Conservation (phyloP, 2,888 invertebrate species). For the Ganaspis brasiliensis region DNA sequence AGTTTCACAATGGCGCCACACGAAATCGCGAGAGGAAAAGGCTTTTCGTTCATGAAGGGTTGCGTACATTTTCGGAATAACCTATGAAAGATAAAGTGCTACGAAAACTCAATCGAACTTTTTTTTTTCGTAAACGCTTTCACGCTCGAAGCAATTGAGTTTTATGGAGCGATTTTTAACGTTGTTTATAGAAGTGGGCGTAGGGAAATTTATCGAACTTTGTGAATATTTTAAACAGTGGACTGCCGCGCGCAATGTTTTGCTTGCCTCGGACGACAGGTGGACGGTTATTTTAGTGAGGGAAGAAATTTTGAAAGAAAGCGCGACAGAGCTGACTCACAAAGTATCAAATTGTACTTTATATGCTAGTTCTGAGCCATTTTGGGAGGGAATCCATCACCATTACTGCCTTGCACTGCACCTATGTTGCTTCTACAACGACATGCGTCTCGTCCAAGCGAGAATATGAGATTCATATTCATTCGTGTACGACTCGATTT, state of each 20-base stretch:
- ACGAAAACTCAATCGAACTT: slow-evolving; percentile 34
- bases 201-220: neutral
- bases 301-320: neutral
- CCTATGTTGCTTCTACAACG: slow-evolving; percentile 31
- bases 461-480: slow-evolving; percentile 43
- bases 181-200: neutral
- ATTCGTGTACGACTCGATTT: slow-evolving; percentile 35
- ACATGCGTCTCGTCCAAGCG: slow-evolving; percentile 37
- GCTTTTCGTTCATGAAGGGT: slow-evolving; percentile 18
- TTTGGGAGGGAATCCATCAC: slow-evolving; percentile 33
- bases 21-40: slow-evolving; percentile 22
- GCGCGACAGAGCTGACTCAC: neutral
- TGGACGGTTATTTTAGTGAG: neutral
- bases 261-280: too few relatives aligned
- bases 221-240: too few relatives aligned
- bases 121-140: slow-evolving; percentile 27
- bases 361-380: slow-evolving; percentile 27
- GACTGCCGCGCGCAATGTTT: too few relatives aligned
- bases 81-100: slow-evolving; percentile 39
- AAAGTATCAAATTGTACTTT: slow-evolving; percentile 22
- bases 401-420: slow-evolving; percentile 17
- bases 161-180: slow-evolving; percentile 7
- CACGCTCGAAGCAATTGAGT: neutral
- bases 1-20: neutral
- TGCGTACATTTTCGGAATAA: slow-evolving; percentile 34